Evolutionary conservation across 2,113 vertebrate genomes (phyloP), one percentile per base, ranked within the genome.

Genomic region (Pangasianodon hypophthalmus): DNA sequence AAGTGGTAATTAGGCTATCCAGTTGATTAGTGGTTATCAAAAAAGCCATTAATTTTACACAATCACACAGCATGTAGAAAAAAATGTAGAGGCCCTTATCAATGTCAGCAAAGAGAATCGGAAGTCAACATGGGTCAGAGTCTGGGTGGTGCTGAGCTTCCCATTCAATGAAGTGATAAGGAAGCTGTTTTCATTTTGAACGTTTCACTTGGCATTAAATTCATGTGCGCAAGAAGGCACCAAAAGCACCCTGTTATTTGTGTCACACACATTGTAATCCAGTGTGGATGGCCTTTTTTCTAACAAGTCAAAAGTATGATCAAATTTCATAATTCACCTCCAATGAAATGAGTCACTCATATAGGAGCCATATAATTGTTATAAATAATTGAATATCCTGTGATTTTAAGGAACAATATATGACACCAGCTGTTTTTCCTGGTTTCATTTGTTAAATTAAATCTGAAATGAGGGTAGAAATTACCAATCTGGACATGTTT

Each of bases 21-120:
- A 73, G 41, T 77, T 85, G 52, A 88, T 91, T 86, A 86, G 29
- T 64, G 64, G 77, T 73, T 75, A 86, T 88, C 58, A 88, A 60
- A 81, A 60, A 48, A 81, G 6, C n/a, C 62, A 73, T 85, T 67
- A 48, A 62, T 41, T 88, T 86, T 8, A 58, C 56, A 60, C 32
- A 89, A 44, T 88, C 60, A 71, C 73, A 85, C 41, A 81, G 52
- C 64, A n/a, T n/a, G n/a, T n/a, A n/a, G n/a, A n/a, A n/a, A n/a
- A 14, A 56, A 64, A 46, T 48, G 24, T 56, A 73, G 54, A 91
- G 44, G 37, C 64, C 26, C 62, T 77, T 88, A 79, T 85, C 73
- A 85, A 29, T 79, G 79, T 41, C 84, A 75, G 8, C 11, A 13
- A 56, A 44, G 32, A 62, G 67, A 67, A 77, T 48, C 56, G 69